phyloP scores from a whole-genome alignment of 2,797 vertebrate genomes.

The Melanotaenia parkinsoni region DNA sequence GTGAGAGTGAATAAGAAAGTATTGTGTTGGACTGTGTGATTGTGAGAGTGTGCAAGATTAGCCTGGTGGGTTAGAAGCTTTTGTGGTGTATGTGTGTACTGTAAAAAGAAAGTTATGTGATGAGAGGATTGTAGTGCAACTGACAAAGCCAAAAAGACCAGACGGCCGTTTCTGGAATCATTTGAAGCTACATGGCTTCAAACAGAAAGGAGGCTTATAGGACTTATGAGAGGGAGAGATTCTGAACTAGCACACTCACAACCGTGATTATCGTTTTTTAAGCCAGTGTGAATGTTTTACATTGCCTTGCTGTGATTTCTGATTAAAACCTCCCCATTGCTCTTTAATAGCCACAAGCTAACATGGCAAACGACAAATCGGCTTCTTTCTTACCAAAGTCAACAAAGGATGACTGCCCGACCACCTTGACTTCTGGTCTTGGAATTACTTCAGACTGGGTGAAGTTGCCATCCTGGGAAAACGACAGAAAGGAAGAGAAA shows the following conservation, averaged over 20 bases:
- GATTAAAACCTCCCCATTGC: background rate
- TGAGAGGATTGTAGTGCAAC: slow-evolving; percentile 45
- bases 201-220: slow-evolving; percentile 52
- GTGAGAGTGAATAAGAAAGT: slow-evolving; percentile 35
- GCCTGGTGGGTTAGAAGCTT: slow-evolving; percentile 24
- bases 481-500: background rate
- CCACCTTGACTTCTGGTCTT: slow-evolving; percentile 50
- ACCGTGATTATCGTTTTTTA: background rate
- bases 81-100: slow-evolving; percentile 10
- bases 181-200: slow-evolving; percentile 54
- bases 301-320: background rate
- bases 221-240: slow-evolving; percentile 34
- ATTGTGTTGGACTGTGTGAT: slow-evolving; percentile 26
- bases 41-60: slow-evolving; percentile 43
- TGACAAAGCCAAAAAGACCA: slow-evolving; percentile 49
- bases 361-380: slow-evolving; percentile 13
- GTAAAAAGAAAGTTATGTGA: slow-evolving; percentile 35
- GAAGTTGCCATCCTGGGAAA: slow-evolving; percentile 90
- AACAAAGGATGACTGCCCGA: slow-evolving; percentile 93
- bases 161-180: slow-evolving; percentile 45
- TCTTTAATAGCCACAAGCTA: background rate
- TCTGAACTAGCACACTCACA: slow-evolving; percentile 1
- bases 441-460: slow-evolving; percentile 47
- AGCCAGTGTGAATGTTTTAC: background rate
- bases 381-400: slow-evolving; percentile 90